Conservation (phyloP, 1,140 invertebrate species). For the Drosophila repleta region DNA sequence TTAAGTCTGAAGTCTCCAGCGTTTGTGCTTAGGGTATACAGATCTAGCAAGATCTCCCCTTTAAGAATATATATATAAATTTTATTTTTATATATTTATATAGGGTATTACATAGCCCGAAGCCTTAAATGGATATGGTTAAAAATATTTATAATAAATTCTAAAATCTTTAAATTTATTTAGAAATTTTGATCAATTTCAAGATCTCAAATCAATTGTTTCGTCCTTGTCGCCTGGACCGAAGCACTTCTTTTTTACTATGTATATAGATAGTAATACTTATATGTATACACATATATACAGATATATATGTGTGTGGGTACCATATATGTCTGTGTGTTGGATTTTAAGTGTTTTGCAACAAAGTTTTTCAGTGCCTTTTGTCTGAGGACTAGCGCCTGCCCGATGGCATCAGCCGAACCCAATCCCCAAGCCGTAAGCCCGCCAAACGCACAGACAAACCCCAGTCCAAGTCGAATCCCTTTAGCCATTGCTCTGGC, state of each 20-base stretch:
- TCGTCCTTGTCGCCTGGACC: conserved; percentile 38
- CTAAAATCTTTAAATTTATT: no score
- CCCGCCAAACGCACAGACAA: not conserved
- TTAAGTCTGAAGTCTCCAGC: no score
- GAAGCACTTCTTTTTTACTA: not conserved
- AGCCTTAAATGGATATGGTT: no score
- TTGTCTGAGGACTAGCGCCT: conserved; percentile 56
- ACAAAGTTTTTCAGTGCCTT: conserved; percentile 77
- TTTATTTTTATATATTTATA: no score
- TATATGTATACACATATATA: not conserved
- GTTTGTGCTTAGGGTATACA: no score
- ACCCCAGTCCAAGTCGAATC: not conserved
- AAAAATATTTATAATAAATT: no score
- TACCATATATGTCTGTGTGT: conserved; percentile 11
- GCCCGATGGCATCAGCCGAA: conserved; percentile 16
- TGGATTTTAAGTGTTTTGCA: conserved; percentile 73
- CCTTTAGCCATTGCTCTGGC: conserved; percentile 2
- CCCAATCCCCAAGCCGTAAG: not conserved
- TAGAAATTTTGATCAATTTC: not conserved
- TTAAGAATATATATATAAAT: no score
- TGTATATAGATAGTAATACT: no score
- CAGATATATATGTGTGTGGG: not conserved
- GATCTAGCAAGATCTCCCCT: no score
- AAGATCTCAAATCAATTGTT: conserved; percentile 2
- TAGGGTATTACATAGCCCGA: no score